Evolutionary conservation across 2,113 vertebrate species (phyloP).

Genomic region (Proteles cristata): DNA sequence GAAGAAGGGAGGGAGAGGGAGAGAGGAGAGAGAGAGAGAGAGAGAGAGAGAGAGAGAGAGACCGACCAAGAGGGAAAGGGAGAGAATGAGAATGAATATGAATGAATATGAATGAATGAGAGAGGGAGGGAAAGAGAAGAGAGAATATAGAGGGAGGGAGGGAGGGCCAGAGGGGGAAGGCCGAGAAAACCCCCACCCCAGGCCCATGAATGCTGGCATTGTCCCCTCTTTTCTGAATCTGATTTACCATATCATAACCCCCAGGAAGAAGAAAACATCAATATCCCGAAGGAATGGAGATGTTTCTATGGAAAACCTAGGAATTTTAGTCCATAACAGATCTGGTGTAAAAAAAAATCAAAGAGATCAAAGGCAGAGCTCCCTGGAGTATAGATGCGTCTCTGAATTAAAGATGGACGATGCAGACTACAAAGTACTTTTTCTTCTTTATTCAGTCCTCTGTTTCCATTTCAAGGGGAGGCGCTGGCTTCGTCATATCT

Average conservation of each 20-base stretch:
- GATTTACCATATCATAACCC: constrained; percentile 99
- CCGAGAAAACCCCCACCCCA: constrained; percentile 79
- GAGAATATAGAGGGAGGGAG: background rate
- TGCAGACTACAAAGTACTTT: constrained; percentile 94
- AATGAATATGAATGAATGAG: constrained; percentile 21
- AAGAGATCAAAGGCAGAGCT: constrained; percentile 96
- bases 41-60: background rate
- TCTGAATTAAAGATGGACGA: constrained; percentile 95
- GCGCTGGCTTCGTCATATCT: constrained; percentile 85
- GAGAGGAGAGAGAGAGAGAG: constrained; percentile 84
- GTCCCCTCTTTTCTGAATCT: constrained; percentile 94
- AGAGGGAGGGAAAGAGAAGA: background rate
- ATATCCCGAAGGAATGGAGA: constrained; percentile 97
- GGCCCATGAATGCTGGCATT: constrained; percentile 94
- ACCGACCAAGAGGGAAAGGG: background rate
- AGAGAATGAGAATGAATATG: background rate
- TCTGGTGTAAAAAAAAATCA: constrained; percentile 91
- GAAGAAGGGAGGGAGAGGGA: background rate
- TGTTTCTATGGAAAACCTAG: constrained; percentile 99
- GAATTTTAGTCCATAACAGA: constrained; percentile 98
- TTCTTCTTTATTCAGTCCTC: constrained; percentile 86
- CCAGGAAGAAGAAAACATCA: constrained; percentile 99
- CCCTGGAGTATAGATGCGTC: constrained; percentile 89
- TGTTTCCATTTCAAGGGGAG: constrained; percentile 89
- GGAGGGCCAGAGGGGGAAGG: constrained; percentile 72